Conservation (phyloP, 2,888 invertebrate species). For the Teleiodes luculella region DNA sequence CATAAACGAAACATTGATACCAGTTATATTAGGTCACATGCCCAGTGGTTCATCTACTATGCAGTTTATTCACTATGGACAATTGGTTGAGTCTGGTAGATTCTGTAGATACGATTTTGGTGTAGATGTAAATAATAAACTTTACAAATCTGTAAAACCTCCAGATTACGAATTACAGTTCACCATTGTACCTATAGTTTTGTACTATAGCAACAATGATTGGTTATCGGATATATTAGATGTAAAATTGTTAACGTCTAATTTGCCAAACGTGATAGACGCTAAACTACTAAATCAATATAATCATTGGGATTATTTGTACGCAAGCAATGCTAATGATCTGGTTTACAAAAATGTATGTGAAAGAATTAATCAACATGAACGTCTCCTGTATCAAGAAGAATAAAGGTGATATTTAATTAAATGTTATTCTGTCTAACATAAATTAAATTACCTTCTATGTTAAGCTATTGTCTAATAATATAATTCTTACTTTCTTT, state of each 20-base stretch:
- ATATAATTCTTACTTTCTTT: too few species aligned
- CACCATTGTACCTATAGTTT: conserved; percentile 42
- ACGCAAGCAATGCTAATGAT: conserved; percentile 75
- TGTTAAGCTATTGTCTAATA: too few species aligned
- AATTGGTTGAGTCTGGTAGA: conserved; percentile 46
- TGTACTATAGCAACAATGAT: conserved; percentile 58
- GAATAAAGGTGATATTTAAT: too few species aligned
- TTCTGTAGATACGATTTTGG: conserved; percentile 60
- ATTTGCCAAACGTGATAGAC: conserved; percentile 72
- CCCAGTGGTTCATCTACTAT: conserved; percentile 78
- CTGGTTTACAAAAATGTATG: conserved; percentile 58
- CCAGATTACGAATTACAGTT: conserved; percentile 53
- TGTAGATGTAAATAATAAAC: conserved; percentile 34
- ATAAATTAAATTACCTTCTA: too few species aligned
- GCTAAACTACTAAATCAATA: conserved; percentile 74
- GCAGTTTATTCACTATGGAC: conserved; percentile 70
- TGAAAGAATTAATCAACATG: too few species aligned
- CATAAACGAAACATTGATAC: conserved; percentile 69
- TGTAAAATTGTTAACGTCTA: conserved; percentile 51
- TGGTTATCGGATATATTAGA: conserved; percentile 72
- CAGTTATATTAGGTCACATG: conserved; percentile 78
- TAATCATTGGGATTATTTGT: conserved; percentile 83
- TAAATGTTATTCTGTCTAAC: too few species aligned
- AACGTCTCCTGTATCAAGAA: too few species aligned
- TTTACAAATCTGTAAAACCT: conserved; percentile 61